Evolutionary conservation across 2,888 invertebrate genomes (phyloP), one percentile per base, ranked within the genome.

Genomic region (Cheilosia vulpina): DNA sequence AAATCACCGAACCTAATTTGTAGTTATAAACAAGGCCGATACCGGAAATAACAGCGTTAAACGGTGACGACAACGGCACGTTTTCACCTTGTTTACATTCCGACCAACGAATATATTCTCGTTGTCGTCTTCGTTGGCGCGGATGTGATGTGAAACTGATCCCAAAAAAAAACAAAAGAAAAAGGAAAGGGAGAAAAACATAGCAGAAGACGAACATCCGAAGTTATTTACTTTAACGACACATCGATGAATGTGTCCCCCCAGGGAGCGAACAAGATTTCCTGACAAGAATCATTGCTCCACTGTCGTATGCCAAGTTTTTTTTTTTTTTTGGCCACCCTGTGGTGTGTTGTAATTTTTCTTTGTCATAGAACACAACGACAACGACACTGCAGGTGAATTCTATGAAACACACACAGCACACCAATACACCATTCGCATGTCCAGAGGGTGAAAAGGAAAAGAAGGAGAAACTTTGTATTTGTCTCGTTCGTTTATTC

Each of bases 221-320:
- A 62, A 80, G 76, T 65, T 85, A 76, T 78, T 80, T 80, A 85
- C 75, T 80, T 80, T 76, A 85, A 80, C 71, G 76, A 76, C 75
- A 80, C 65, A 80, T 84, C 84, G 76, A 80, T 80, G 72, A 76
- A 80, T 80, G 71, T 80, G 72, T 69, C 53, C 24, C 53, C 57
- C 21, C 6, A 7, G 41, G 57, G 62, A 34, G 41, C 13, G 53
- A 73, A 75, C 55, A 75, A 75, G 58, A 65, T 75, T 65, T 77
- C 34, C 63, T 69, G 58, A 83, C 76, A 52, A 65, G 63, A 78
- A 71, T 78, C 55, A 69, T 69, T 55, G 69, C 55, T 34, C 63
- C 55, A 58, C 43, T 68, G 68, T 66, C 19, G 19, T 15, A 2
- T 50, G 21, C 6, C 17, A 19, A 6, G 6, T 27, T n/a, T 38